These are phyloP conservation scores for Lagenorhynchus albirostris DNA, from an alignment of 2,113 vertebrate genomes.

Conservation along the genomic window DNA sequence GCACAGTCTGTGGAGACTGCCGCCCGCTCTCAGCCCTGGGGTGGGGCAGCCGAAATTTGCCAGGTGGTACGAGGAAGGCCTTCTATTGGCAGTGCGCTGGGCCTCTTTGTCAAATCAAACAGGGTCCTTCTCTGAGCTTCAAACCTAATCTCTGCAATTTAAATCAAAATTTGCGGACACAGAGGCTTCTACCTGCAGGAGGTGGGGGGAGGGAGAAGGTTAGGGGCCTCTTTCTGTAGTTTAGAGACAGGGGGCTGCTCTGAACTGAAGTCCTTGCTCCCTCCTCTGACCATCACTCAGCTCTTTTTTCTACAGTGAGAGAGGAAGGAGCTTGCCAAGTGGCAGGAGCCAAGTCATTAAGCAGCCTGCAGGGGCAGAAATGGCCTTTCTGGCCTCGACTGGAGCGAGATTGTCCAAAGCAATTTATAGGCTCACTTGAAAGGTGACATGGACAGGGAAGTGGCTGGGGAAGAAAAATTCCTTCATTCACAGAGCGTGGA, in stretches of 20 bases:
- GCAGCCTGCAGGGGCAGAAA: background rate
- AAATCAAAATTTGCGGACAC: background rate
- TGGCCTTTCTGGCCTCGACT: constrained; percentile 5
- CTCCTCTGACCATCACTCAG: background rate
- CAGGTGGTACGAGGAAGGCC: background rate
- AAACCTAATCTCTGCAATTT: background rate
- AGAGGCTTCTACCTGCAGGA: background rate
- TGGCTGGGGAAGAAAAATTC: background rate
- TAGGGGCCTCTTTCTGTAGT: background rate
- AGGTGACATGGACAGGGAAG: background rate
- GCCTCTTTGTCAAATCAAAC: background rate
- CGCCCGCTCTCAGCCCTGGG: accelerated
- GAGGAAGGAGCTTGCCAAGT: background rate
- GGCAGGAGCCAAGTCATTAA: background rate
- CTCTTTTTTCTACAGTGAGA: background rate
- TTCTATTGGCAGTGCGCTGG: background rate
- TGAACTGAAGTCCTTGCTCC: background rate
- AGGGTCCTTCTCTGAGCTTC: background rate
- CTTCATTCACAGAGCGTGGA: background rate
- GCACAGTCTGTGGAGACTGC: background rate
- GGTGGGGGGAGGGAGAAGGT: background rate
- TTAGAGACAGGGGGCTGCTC: background rate
- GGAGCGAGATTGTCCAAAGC: background rate
- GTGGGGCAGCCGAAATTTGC: background rate
- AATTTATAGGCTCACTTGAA: constrained; percentile 24